A percentile compares a stretch with the other conserved stretches of the same genome.
Evolutionary conservation across 2,797 vertebrate species (phyloP).

Genomic region (Nothura maculosa): DNA sequence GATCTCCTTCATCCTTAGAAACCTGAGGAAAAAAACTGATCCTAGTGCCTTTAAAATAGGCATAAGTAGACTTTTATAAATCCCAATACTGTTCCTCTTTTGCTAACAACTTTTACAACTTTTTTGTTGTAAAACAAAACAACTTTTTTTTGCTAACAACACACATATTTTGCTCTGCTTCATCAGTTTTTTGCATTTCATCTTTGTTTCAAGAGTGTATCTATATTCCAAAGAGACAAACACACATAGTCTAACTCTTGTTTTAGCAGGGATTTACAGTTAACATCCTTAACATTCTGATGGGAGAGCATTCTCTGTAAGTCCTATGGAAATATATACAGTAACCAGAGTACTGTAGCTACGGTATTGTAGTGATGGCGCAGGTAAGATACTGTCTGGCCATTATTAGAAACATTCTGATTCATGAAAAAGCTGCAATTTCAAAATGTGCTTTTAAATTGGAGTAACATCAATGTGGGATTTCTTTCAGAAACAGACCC

Average conservation of each 20-base stretch:
- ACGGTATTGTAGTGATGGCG: neutral
- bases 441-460: neutral
- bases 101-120: neutral
- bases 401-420: neutral
- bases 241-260: accelerated
- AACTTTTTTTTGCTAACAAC: neutral
- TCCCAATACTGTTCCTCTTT: neutral
- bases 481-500: neutral
- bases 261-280: neutral
- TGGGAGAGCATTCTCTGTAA: neutral
- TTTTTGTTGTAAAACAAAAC: neutral
- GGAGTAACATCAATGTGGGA: neutral
- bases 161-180: neutral
- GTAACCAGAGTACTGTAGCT: neutral
- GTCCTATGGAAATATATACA: neutral
- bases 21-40: neutral
- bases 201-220: neutral
- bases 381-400: neutral
- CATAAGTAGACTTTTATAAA: neutral
- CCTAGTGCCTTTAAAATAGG: neutral
- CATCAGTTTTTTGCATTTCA: neutral
- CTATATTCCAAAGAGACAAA: neutral
- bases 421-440: neutral
- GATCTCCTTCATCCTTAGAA: neutral
- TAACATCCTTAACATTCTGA: neutral